Evolutionary conservation across 2,113 vertebrate species (phyloP).

Genomic region (Cebus imitator): DNA sequence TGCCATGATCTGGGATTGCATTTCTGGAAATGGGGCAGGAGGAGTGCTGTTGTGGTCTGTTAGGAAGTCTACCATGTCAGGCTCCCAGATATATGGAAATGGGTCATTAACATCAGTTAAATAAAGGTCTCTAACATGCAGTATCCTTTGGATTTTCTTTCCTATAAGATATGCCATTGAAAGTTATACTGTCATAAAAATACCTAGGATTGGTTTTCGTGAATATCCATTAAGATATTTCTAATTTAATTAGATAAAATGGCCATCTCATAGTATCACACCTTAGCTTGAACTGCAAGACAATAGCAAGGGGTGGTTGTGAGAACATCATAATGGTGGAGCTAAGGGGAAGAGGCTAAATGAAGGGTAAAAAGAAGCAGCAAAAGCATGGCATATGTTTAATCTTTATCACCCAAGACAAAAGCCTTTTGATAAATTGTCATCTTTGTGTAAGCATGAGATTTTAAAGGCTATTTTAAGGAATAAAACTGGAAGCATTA

Average conservation of each 20-base stretch:
- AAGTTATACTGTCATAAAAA: slow-evolving; percentile 44
- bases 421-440: neutral
- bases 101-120: neutral
- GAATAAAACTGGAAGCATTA: neutral
- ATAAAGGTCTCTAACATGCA: neutral
- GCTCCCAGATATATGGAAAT: neutral
- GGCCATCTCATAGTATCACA: neutral
- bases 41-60: accelerated
- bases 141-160: neutral
- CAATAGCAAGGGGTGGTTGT: neutral
- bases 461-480: neutral
- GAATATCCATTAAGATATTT: slow-evolving; percentile 21
- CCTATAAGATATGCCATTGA: neutral
- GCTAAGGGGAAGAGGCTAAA: neutral
- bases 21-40: no score
- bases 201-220: slow-evolving; percentile 20
- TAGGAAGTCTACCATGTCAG: neutral
- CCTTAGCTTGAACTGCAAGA: neutral
- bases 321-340: accelerated
- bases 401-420: neutral
- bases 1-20: neutral
- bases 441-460: neutral
- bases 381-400: neutral
- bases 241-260: slow-evolving; percentile 7
- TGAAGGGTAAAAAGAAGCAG: neutral